A percentile compares a stretch with the other conserved stretches of the same genome.
phyloP scores from a whole-genome alignment of 2,888 invertebrate species.

The Slavum lentiscoides region DNA sequence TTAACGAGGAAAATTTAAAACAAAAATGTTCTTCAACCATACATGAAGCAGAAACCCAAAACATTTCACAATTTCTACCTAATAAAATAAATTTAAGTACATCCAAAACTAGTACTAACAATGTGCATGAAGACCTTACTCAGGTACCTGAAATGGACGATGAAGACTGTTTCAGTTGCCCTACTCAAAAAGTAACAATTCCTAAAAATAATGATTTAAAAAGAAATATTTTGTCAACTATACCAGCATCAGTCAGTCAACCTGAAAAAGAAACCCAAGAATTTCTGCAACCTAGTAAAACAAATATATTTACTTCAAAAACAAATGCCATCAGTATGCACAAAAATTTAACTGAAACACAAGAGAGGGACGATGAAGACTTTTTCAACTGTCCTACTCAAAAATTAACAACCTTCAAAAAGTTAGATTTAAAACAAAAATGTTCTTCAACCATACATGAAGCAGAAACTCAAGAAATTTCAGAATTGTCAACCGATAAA shows the following conservation, averaged over 20 bases:
- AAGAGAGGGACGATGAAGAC: not conserved
- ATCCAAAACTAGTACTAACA: not conserved
- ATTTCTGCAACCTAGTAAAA: not conserved
- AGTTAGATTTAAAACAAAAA: not conserved
- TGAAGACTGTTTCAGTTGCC: constrained; percentile 24
- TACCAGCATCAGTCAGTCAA: no score
- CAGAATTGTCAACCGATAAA: not conserved
- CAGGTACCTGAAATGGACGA: not conserved
- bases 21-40: not conserved
- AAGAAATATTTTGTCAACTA: not conserved
- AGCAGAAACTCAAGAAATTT: not conserved
- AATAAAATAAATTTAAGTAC: no score
- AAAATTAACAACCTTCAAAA: not conserved
- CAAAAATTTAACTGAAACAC: not conserved
- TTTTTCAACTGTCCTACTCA: constrained; percentile 15
- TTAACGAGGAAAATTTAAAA: not conserved
- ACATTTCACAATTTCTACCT: not conserved
- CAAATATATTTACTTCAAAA: not conserved
- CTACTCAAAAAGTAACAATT: constrained; percentile 26
- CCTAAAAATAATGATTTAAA: not conserved
- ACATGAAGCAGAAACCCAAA: not conserved
- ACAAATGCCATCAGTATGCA: not conserved
- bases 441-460: not conserved
- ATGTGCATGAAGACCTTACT: not conserved
- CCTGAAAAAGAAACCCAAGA: not conserved